Evolutionary conservation across 1,140 invertebrate species (phyloP).

Genomic region (Drosophila tristis): DNA sequence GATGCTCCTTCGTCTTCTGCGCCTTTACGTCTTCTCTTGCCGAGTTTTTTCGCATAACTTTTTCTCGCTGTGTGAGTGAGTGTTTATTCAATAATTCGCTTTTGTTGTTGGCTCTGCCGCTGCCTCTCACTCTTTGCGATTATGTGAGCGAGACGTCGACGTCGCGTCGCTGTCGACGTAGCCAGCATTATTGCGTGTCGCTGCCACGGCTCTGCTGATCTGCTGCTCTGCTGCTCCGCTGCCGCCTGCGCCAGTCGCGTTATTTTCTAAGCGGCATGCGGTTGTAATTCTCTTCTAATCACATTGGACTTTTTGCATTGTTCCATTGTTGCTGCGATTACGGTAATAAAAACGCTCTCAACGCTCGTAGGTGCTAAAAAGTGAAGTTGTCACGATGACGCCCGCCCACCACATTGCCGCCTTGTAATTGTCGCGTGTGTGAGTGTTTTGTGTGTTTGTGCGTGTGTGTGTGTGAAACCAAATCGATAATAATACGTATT

Average conservation of each 20-base stretch:
- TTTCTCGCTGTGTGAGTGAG: slow-evolving; percentile 49
- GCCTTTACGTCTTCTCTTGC: slow-evolving; percentile 20
- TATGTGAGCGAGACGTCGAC: slow-evolving; percentile 54
- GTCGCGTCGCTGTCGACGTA: slow-evolving; percentile 33
- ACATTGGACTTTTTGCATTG: slow-evolving; percentile 66
- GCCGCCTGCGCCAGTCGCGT: slow-evolving; percentile 59
- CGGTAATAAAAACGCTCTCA: slow-evolving; percentile 28
- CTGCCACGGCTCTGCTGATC: slow-evolving; percentile 27
- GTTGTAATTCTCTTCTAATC: slow-evolving; percentile 80
- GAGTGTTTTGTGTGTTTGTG: no score
- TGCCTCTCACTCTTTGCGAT: slow-evolving; percentile 62
- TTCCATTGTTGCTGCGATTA: slow-evolving; percentile 45
- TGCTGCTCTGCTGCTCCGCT: slow-evolving; percentile 25
- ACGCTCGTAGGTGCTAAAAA: slow-evolving; percentile 28
- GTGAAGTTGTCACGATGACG: slow-evolving; percentile 50
- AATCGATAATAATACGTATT: slow-evolving; percentile 72
- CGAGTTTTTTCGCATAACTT: slow-evolving; percentile 66
- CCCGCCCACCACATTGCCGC: slow-evolving; percentile 32
- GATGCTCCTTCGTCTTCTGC: slow-evolving; percentile 28
- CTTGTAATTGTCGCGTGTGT: slow-evolving; percentile 64
- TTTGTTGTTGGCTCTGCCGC: slow-evolving; percentile 32
- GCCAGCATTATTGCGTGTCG: slow-evolving; percentile 58
- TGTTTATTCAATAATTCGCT: slow-evolving; percentile 80
- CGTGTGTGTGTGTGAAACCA: slow-evolving; percentile 21
- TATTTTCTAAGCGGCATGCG: slow-evolving; percentile 83